These are phyloP conservation scores for Chironomus tentans DNA, from an alignment of 2,888 invertebrate genomes.

Conservation along the genomic window DNA sequence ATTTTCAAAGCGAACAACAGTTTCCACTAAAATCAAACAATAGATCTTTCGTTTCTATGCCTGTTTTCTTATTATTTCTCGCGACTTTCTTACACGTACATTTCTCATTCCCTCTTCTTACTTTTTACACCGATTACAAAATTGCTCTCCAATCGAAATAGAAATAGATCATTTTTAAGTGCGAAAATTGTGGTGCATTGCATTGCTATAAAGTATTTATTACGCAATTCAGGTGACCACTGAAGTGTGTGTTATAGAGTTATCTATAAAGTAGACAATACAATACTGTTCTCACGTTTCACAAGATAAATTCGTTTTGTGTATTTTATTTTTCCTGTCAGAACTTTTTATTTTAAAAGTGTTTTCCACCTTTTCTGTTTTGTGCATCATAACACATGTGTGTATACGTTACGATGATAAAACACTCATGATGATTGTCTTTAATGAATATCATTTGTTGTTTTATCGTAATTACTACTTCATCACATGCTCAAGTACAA, in stretches of 20 bases:
- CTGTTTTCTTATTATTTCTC: neutral
- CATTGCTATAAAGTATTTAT: no score
- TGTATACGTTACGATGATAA: neutral
- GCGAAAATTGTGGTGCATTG: neutral
- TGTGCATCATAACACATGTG: neutral
- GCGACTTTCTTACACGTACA: neutral
- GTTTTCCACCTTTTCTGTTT: neutral
- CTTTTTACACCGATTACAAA: neutral
- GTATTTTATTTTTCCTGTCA: neutral
- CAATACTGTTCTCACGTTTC: neutral
- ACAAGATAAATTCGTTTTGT: neutral
- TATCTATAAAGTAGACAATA: neutral
- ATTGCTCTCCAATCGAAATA: neutral
- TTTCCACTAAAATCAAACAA: neutral
- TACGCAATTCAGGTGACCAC: neutral
- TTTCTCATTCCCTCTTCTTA: neutral
- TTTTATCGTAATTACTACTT: neutral
- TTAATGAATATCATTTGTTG: neutral
- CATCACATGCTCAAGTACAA: neutral
- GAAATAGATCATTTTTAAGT: neutral
- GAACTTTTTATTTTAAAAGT: neutral
- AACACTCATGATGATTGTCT: neutral
- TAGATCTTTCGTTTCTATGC: neutral
- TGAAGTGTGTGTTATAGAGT: neutral
- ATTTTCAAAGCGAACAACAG: no score